Evolutionary conservation across 2,888 invertebrate species (phyloP).

Genomic region (Cyclophora albipunctata): DNA sequence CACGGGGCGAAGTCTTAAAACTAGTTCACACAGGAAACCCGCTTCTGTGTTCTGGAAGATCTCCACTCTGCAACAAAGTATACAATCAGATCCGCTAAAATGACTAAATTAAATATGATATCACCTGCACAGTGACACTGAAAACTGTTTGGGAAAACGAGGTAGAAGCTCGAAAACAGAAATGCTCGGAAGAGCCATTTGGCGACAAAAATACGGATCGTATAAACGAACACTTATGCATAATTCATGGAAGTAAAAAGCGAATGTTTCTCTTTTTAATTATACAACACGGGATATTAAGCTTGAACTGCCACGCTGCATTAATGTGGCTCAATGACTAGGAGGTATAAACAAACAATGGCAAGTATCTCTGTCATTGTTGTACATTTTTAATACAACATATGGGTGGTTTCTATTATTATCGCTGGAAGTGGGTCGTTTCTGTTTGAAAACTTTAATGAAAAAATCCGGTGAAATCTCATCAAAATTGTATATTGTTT

Average conservation of each 20-base stretch:
- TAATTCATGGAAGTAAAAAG: constrained; percentile 72
- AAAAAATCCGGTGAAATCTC: too few species aligned
- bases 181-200: constrained; percentile 49
- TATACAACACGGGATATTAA: constrained; percentile 70
- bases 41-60: constrained; percentile 99
- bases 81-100: constrained; percentile 9
- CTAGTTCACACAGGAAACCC: constrained; percentile 97
- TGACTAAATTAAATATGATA: constrained; percentile 17
- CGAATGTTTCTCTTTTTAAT: constrained; percentile 72
- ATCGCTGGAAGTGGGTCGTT: too few species aligned
- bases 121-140: constrained; percentile 20
- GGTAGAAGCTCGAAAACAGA: constrained; percentile 36
- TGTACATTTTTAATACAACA: constrained; percentile 5
- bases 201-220: constrained; percentile 65
- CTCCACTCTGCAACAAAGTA: constrained; percentile 81
- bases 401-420: too few species aligned
- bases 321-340: constrained; percentile 34
- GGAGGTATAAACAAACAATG: constrained; percentile 15
- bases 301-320: constrained; percentile 50
- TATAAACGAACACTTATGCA: constrained; percentile 69
- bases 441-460: too few species aligned
- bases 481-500: too few species aligned
- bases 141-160: constrained; percentile 26
- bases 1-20: constrained; percentile 94
- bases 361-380: constrained; percentile 15